Base-by-base conservation (phyloP, 2,113 vertebrate genomes). In the Colossoma macropomum region DNA sequence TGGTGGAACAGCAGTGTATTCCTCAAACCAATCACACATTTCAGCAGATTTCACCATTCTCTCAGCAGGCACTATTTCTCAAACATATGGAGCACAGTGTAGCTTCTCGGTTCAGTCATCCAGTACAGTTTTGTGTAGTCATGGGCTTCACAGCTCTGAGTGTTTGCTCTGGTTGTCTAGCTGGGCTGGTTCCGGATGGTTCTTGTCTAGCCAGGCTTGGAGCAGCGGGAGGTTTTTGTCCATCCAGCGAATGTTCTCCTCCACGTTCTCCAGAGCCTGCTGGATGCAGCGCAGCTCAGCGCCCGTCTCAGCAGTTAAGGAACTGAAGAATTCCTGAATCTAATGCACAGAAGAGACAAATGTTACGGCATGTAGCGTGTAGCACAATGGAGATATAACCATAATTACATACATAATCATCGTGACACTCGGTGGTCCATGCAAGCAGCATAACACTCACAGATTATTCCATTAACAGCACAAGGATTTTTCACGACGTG, bases 231-330 rank as follows among this genome's bases (percentile, higher is more conserved):
- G 89, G 89, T 97, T 95, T 48, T 86, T 89, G 45, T 97, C 95
- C 94, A 94, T 96, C 96, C 97, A 96, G 3, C 92, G 91, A 84
- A 97, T 95, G 77, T 97, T 97, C 76, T 97, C 96, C 75, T 95
- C 93, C 6, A 97, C 96, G 59, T 90, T 96, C 90, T 98, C 96
- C 9, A 95, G 79, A 4, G 94, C 87, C 87, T 97, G 96, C 83
- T 96, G 95, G 81, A 97, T 94, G 70, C 96, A 96, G 17, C 95
- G 93, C 76, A 97, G 94, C 84, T 91, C 90, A 3, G 94, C 91
- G 3, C 95, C 95, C 0, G 91, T 94, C 87, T 96, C 94, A 34
- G 94, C 93, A 0, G 66, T 86, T 86, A 97, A 89, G 28, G 96
- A 95, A 85, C 86, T 75, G n/a, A 98, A 98, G 90, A 97, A 97